These are phyloP conservation scores for Gobiocypris rarus DNA, from an alignment of 2,113 vertebrate species.

Conservation along the genomic window DNA sequence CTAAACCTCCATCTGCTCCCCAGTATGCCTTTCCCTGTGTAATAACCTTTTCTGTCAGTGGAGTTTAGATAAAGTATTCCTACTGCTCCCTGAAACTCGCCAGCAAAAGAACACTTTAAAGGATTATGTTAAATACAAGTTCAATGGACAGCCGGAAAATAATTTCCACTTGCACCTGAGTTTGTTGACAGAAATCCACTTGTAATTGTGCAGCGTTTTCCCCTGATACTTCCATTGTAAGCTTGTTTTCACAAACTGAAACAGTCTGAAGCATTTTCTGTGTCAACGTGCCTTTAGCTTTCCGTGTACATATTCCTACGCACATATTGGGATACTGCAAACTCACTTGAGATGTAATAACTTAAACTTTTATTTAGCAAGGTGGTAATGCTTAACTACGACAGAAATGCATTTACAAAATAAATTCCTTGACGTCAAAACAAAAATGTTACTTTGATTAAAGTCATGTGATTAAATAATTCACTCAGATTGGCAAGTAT, in stretches of 20 bases:
- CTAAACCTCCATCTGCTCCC: constrained; percentile 38
- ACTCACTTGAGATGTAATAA: neutral
- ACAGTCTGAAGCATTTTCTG: neutral
- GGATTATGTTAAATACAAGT: constrained; percentile 22
- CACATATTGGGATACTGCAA: neutral
- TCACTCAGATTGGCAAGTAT: neutral
- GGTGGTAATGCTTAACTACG: too few species aligned
- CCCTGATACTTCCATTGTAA: neutral
- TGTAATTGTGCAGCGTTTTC: neutral
- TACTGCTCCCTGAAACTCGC: neutral
- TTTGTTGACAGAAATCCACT: constrained; percentile 4
- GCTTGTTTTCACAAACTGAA: neutral
- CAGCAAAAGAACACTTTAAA: constrained; percentile 13
- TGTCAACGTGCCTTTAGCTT: neutral
- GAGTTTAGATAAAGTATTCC: constrained; percentile 28
- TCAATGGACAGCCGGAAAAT: neutral
- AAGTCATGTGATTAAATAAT: neutral
- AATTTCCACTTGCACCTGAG: neutral
- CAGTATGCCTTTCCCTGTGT: constrained; percentile 20
- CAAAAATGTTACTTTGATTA: neutral
- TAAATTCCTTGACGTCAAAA: too few species aligned
- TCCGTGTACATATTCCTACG: neutral
- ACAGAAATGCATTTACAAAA: too few species aligned
- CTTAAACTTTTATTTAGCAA: neutral
- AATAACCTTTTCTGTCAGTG: constrained; percentile 40